Base-by-base conservation (phyloP, 1,140 invertebrate species). In the Harpegnathos saltator region DNA sequence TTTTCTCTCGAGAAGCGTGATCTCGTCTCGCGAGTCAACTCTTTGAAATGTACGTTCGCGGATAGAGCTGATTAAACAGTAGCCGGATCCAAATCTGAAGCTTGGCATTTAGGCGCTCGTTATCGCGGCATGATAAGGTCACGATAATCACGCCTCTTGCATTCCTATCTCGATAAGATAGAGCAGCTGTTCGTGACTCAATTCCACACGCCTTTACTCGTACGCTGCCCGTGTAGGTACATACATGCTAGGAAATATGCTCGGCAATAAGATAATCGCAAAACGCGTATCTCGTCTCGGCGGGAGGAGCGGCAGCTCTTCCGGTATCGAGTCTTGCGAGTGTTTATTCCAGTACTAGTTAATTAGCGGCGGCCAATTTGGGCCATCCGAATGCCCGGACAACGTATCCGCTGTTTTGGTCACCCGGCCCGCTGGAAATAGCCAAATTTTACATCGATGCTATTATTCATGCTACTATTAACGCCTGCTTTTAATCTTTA, bases 91-190 rank as follows among this genome's bases (percentile, higher is more conserved):
- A 69, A 86, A 85, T 82, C 58, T 56, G 33, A 15, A 68, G 11
- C 44, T 56, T 24, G 61, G 26, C 52, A 78, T 61, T 59, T 54
- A 38, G 61, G 3, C 26, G 68, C 58, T 63, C 15, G 54, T 81
- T 84, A 85, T 86, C 74, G 38, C 14, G 5, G 17, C 11, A 38
- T 26, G 73, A 84, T 80, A 80, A 72, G 33, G 61, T 48, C 33
- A 58, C 65, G 54, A 85, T 71, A 85, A 85, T 86, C 68, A 9
- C 24, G 12, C 62, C 48, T 72, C 50, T 9, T 54, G 68, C 83
- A 86, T 86, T 85, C 83, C 75, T 71, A 17, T 1, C 56, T 22
- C 75, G 84, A 86, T 84, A 85, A 86, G 73, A 66, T 26, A 62
- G 54, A 17, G 19, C 26, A 63, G 29, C 48, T 7, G 56, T 17